phyloP scores from a whole-genome alignment of 1,140 invertebrate genomes.

The Matsumurasca onukii region DNA sequence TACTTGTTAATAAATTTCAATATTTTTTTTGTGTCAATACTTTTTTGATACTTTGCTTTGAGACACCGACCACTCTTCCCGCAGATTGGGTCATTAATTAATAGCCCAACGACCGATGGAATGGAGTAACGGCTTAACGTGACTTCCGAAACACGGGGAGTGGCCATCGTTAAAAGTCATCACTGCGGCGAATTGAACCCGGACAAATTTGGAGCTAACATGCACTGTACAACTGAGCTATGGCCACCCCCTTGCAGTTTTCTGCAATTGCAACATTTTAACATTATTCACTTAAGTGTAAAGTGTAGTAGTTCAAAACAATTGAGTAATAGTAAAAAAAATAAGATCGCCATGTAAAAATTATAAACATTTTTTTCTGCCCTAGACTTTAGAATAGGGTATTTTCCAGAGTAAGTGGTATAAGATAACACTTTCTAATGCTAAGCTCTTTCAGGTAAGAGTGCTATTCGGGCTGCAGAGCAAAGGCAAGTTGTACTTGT shows the following conservation, averaged over 20 bases:
- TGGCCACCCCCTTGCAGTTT: too few species aligned
- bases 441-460: constrained; percentile 10
- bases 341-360: not conserved
- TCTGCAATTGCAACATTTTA: not conserved
- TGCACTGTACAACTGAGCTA: too few species aligned
- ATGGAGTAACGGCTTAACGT: too few species aligned
- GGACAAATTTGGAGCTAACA: too few species aligned
- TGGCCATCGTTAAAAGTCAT: too few species aligned
- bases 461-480: constrained; percentile 16
- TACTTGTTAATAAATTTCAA: not conserved
- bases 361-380: not conserved
- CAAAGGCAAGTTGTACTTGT: not conserved
- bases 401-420: not conserved
- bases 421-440: not conserved
- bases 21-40: not conserved
- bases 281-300: not conserved
- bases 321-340: not conserved
- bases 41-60: too few species aligned
- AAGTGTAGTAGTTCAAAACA: not conserved
- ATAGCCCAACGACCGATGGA: too few species aligned
- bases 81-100: too few species aligned
- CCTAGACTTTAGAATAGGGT: not conserved
- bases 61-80: too few species aligned
- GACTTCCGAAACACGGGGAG: too few species aligned
- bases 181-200: too few species aligned